Conservation (phyloP, 2,113 vertebrate species). For the Hydrochoerus hydrochaeris region DNA sequence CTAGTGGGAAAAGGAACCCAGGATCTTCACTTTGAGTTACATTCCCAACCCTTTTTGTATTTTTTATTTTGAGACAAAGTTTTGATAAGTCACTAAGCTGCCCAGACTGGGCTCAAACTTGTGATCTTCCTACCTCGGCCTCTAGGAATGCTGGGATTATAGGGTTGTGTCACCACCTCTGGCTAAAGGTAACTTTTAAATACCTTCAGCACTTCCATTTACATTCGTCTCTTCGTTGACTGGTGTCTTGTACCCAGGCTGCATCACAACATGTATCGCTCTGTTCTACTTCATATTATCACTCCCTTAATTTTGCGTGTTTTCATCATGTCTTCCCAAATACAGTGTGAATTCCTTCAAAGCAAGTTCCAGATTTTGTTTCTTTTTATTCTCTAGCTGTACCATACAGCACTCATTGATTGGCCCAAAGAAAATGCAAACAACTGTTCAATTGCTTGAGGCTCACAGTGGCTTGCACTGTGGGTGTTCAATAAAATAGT, state of each 20-base stretch:
- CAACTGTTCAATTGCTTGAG: not conserved
- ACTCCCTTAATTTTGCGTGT: not conserved
- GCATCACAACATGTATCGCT: not conserved
- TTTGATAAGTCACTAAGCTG: not conserved
- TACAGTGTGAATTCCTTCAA: not conserved
- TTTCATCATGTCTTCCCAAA: not conserved
- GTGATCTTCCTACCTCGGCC: not conserved
- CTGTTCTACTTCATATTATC: not conserved
- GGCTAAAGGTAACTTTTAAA: not conserved
- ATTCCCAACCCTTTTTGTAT: not conserved
- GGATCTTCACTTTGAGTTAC: not conserved
- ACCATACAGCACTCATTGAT: not conserved
- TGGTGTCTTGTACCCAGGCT: not conserved
- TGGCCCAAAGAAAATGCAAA: conserved; percentile 6
- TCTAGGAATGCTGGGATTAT: not conserved
- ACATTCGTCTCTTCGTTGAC: not conserved
- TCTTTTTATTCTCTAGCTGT: not conserved
- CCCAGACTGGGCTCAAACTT: not conserved
- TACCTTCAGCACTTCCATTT: not conserved
- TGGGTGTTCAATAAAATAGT: not conserved
- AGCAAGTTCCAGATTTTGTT: not conserved
- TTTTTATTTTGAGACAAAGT: not conserved
- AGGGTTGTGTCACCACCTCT: not conserved
- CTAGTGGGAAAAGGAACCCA: not conserved
- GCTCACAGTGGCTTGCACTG: not conserved